Conservation (phyloP, 2,113 vertebrate genomes). For the Setophaga petechia region DNA sequence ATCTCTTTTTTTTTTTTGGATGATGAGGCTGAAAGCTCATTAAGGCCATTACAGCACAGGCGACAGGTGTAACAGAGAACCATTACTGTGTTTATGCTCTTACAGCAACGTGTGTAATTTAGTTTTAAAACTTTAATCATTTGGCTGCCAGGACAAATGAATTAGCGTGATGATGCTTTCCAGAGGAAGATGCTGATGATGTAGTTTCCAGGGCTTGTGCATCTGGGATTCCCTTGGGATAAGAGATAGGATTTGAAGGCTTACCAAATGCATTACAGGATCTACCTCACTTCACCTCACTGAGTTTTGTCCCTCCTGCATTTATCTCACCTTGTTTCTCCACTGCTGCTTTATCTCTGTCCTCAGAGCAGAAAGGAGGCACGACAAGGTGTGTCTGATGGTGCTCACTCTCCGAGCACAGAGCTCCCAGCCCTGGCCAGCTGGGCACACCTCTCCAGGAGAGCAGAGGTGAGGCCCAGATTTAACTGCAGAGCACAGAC, state of each 20-base stretch:
- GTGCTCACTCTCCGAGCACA: accelerated
- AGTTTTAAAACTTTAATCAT: slow-evolving; percentile 38
- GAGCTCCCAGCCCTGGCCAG: not conserved
- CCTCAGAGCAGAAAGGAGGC: not conserved
- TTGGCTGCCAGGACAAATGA: slow-evolving; percentile 25
- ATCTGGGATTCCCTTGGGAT: not conserved
- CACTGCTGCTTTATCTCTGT: not conserved
- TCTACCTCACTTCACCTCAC: not conserved
- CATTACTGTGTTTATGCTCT: not conserved
- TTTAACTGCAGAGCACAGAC: not conserved
- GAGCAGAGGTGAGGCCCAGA: slow-evolving; percentile 7
- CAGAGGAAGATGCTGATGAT: slow-evolving; percentile 38
- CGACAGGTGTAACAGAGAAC: not conserved
- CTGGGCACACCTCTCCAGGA: not conserved
- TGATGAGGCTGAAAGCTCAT: slow-evolving; percentile 7
- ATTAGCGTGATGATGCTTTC: not conserved
- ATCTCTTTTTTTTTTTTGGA: not conserved
- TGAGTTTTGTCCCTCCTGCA: not conserved
- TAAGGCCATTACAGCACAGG: not conserved
- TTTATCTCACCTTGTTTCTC: not conserved
- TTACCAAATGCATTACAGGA: not conserved
- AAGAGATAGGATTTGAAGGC: not conserved
- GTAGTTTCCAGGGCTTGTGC: not conserved
- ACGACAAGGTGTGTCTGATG: not conserved
- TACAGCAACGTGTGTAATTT: not conserved